Conservation (phyloP, 1,140 invertebrate genomes). For the Pinna nobilis region DNA sequence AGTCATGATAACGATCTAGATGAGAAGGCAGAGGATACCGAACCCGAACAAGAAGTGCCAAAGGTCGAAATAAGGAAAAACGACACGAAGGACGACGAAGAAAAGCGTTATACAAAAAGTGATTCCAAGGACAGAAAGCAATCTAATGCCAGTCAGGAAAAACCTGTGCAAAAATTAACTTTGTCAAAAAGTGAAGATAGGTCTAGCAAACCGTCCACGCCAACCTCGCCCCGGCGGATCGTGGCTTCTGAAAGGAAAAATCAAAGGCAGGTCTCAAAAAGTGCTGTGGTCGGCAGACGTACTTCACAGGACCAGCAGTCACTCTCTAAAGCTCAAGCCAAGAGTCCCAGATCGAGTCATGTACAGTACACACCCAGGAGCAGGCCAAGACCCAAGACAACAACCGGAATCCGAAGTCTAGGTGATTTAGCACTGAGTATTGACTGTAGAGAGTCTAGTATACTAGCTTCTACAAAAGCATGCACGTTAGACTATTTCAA, state of each 20-base stretch:
- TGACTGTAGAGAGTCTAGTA: no score
- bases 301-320: neutral
- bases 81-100: slow-evolving; percentile 6
- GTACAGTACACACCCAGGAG: neutral
- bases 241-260: neutral
- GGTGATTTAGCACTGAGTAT: slow-evolving; percentile 35
- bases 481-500: no score
- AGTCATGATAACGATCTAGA: slow-evolving; percentile 4
- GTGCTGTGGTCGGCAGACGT: neutral
- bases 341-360: neutral
- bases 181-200: neutral
- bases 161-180: neutral
- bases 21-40: slow-evolving; percentile 10
- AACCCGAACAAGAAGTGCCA: neutral
- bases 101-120: slow-evolving; percentile 1
- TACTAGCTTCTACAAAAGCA: neutral
- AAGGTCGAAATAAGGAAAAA: slow-evolving; percentile 5
- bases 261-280: neutral
- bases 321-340: neutral
- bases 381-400: slow-evolving; percentile 10
- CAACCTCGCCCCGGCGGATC: neutral
- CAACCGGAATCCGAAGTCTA: slow-evolving; percentile 20
- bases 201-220: neutral
- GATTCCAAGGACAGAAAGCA: slow-evolving; percentile 3
- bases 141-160: neutral